These are phyloP conservation scores for Nomada hirtipes DNA, from an alignment of 2,888 invertebrate species.

Conservation along the genomic window DNA sequence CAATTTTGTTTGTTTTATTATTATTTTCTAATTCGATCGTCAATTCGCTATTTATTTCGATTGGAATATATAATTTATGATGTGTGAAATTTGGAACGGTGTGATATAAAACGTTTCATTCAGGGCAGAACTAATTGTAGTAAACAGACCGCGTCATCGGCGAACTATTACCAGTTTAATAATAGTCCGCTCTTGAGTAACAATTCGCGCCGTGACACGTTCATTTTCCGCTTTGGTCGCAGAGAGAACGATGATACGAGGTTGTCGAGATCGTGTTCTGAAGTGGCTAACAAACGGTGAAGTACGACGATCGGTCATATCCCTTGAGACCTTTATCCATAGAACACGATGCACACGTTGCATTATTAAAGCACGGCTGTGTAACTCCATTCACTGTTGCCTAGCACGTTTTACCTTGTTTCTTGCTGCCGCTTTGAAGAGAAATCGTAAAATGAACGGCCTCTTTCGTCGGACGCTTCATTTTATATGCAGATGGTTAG, in stretches of 20 bases:
- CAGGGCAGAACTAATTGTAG: neutral
- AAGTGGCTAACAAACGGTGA: slow-evolving; percentile 60
- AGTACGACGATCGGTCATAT: slow-evolving; percentile 56
- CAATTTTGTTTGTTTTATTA: no score
- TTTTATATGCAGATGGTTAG: neutral
- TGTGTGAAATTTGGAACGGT: neutral
- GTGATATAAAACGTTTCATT: neutral
- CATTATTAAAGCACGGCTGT: slow-evolving; percentile 54
- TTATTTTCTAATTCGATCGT: no score
- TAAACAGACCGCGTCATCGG: neutral
- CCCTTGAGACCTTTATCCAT: slow-evolving; percentile 54
- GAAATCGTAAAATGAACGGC: slow-evolving; percentile 40
- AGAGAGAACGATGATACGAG: slow-evolving; percentile 18
- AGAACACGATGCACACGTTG: slow-evolving; percentile 57
- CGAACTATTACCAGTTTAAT: slow-evolving; percentile 11
- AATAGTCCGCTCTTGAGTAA: slow-evolving; percentile 13
- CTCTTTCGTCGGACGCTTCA: slow-evolving; percentile 19
- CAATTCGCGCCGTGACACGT: slow-evolving; percentile 37
- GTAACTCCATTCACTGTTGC: slow-evolving; percentile 52
- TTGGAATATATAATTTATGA: no score
- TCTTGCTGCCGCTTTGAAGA: slow-evolving; percentile 34
- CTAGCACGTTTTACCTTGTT: slow-evolving; percentile 45
- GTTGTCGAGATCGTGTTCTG: slow-evolving; percentile 49
- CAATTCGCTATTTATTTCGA: no score
- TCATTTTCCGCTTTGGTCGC: slow-evolving; percentile 40